Conservation (phyloP, 2,888 invertebrate genomes). For the Cylloceria caligata region DNA sequence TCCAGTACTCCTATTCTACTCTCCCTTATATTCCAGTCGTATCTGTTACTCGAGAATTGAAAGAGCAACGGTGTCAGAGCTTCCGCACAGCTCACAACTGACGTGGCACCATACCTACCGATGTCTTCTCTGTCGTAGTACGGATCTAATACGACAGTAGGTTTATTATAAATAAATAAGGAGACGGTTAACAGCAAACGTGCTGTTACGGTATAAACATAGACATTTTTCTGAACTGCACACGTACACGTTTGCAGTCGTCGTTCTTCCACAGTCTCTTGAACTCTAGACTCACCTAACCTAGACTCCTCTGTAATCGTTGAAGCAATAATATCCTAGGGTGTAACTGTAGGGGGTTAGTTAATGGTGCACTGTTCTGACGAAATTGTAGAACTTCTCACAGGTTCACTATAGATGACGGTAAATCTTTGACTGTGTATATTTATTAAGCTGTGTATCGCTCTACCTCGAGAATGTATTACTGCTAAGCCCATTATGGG, state of each 20-base stretch:
- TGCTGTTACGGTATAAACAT: background rate
- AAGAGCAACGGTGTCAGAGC: background rate
- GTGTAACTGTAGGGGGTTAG: background rate
- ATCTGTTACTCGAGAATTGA: slow-evolving; percentile 12
- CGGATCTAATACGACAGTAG: background rate
- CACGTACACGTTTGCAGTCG: background rate
- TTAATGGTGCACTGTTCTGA: background rate
- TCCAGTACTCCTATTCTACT: background rate
- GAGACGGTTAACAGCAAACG: background rate
- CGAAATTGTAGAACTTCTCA: background rate
- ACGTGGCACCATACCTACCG: background rate
- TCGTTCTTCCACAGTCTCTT: background rate
- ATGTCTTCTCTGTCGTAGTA: background rate
- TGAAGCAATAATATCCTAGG: background rate
- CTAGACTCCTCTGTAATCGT: background rate
- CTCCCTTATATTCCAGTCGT: background rate
- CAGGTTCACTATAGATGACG: background rate
- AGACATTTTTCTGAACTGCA: background rate
- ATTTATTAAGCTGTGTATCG: background rate
- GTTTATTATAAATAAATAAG: slow-evolving; percentile 8
- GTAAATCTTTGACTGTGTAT: background rate
- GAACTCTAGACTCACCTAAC: too few species aligned
- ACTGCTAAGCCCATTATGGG: slow-evolving; percentile 1
- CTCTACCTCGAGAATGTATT: background rate
- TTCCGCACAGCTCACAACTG: slow-evolving; percentile 11